Conservation (phyloP, 2,888 invertebrate species). For the Tachina fera region DNA sequence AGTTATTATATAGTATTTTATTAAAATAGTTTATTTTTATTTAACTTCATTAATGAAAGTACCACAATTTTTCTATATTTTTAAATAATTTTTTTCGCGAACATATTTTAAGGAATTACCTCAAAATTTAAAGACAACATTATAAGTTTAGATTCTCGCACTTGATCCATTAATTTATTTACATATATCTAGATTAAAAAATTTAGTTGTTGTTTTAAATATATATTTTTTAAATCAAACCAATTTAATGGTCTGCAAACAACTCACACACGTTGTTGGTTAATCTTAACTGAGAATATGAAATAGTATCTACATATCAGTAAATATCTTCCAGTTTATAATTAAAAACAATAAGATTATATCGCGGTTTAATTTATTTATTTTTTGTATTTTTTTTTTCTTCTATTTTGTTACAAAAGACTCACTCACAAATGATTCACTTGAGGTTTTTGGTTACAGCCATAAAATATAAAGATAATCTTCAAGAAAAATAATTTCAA, state of each 20-base stretch:
- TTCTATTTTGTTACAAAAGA: slow-evolving; percentile 28
- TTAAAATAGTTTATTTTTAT: too few relatives aligned
- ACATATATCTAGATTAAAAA: not conserved
- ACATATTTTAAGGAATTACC: slow-evolving; percentile 35
- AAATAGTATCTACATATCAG: slow-evolving; percentile 41
- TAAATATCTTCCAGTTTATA: slow-evolving; percentile 60
- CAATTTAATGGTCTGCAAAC: slow-evolving; percentile 48
- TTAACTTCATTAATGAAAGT: too few relatives aligned
- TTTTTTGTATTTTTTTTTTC: slow-evolving; percentile 1
- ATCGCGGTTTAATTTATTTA: slow-evolving; percentile 58
- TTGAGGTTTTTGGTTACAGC: slow-evolving; percentile 50
- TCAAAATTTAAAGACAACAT: slow-evolving; percentile 44
- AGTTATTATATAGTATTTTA: too few relatives aligned
- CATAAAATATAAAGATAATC: slow-evolving; percentile 46
- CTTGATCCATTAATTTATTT: slow-evolving; percentile 32
- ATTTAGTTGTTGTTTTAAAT: not conserved
- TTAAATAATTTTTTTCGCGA: not conserved
- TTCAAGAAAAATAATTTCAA: slow-evolving; percentile 37
- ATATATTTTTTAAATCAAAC: slow-evolving; percentile 5
- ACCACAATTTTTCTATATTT: not conserved
- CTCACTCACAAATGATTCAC: slow-evolving; percentile 59
- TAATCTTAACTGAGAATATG: slow-evolving; percentile 25
- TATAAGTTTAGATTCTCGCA: slow-evolving; percentile 27
- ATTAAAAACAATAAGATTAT: slow-evolving; percentile 62
- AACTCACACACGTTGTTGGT: slow-evolving; percentile 45